Evolutionary conservation across 2,113 vertebrate species (phyloP), one percentile per base, ranked within the genome.

Genomic region (Vireo altiloquus): DNA sequence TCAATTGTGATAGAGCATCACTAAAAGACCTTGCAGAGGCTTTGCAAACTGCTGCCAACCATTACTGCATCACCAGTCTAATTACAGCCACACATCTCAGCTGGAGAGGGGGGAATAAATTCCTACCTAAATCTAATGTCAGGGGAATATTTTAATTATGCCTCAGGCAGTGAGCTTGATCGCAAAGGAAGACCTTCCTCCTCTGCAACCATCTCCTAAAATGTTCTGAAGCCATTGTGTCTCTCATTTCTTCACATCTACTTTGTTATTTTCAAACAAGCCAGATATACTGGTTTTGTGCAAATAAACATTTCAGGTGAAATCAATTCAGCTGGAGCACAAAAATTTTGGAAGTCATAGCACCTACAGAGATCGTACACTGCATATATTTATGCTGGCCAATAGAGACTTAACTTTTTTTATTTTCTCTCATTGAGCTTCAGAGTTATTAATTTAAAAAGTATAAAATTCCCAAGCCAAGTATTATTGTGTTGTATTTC

Each of bases 31-130:
- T 87, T 87, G 59, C 69, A 96, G 92, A 90, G 70, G 92, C 49
- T 88, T 61, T 19, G 35, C 21, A 83, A 35, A 71, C 78, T 82
- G 40, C 47, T 81, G 44, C 9, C 68, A 74, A 89, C 19, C 37
- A 39, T 37, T 40, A 52, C 25, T 47, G 11, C 89, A 92, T 95
- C 88, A 78, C 42, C 40, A 85, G 24, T 54, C 78, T 80, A 94
- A 97, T 93, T 95, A 65, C 60, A 97, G 49, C 53, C 54, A 79
- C 63, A 83, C 54, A 60, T 79, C 50, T 95, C 91, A 92, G 25
- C 20, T 85, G 68, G 30, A 78, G 79, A 52, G 82, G 52, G 22
- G 42, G 37, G 8, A 53, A 77, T 37, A 71, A 13, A 52, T 39
- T 72, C 15, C 65, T 46, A 50, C 24, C 46, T 27, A 56, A 11